Base-by-base conservation (phyloP, 2,888 invertebrate species). In the Lamellibrachia columna region DNA sequence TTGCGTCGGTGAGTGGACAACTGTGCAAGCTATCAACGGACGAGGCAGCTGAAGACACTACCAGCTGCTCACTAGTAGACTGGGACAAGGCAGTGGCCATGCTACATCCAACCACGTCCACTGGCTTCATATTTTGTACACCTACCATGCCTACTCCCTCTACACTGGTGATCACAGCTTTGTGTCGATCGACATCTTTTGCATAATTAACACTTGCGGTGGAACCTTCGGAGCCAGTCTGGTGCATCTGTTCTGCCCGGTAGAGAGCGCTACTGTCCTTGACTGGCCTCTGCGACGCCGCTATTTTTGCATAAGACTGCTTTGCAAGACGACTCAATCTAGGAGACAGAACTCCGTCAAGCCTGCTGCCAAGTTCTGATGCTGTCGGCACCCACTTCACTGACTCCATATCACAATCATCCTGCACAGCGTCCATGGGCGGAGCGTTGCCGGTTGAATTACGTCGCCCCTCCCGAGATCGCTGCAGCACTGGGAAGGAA, bases 161-260 rank as follows among this genome's bases (percentile, higher is more conserved):
- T 75, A 75, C 75, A 75, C 75, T 75, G 75, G 22, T 75, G 75
- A 75, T 75, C 75, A 75, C 75, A 75, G 75, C 75, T 75, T 75
- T 75, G 6, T 75, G 22, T 75, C 75, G 75, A 15, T 75, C 6
- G 15, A 22, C 75, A 0, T 75, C 75, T 15, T 75, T 75, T 75
- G 15, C 75, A 75, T 75, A 75, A 22, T 75, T 75, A 15, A 75
- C 75, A 15, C 75, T 22, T 1, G 75, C 75, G 75, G 75, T 15
- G 22, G 15, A 22, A 75, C 75, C 75, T 15, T 75, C 75, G 75
- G 15, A 3, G 22, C 75, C 75, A 6, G 75, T 75, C 75, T 22
- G 75, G 22, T 75, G 75, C 22, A 15, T 75, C 75, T 75, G 75
- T 15, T 75, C 75, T 6, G 75, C 75, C 75, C 75, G 75, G 22